These are phyloP conservation scores for Acanthisitta chloris DNA, from an alignment of 2,113 vertebrate species.

Conservation along the genomic window DNA sequence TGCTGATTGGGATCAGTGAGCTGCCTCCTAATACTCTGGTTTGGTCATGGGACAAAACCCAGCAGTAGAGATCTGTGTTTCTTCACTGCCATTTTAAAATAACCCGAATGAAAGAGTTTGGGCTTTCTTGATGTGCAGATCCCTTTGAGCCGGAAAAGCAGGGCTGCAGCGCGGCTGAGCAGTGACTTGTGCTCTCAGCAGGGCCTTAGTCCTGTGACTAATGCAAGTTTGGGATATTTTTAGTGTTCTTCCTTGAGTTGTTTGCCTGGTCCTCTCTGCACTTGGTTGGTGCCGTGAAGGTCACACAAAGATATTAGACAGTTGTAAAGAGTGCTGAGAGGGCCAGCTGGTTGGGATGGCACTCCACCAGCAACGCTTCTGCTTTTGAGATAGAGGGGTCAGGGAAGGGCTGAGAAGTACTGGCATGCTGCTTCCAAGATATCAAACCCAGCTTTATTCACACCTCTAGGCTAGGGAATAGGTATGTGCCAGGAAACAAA, in stretches of 20 bases:
- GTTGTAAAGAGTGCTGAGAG: constrained; percentile 21
- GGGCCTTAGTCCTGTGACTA: background rate
- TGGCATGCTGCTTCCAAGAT: constrained; percentile 21
- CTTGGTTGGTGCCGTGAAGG: constrained; percentile 13
- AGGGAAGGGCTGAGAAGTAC: background rate
- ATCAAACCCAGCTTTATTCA: constrained; percentile 31
- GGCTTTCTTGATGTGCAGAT: background rate
- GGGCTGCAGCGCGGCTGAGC: background rate
- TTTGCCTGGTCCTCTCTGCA: background rate
- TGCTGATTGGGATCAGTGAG: background rate
- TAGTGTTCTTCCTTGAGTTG: constrained; percentile 34
- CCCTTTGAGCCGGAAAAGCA: background rate
- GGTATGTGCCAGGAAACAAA: constrained; percentile 1
- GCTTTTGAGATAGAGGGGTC: constrained; percentile 4
- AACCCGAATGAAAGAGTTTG: background rate
- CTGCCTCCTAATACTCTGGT: background rate
- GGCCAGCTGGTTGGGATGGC: constrained; percentile 29
- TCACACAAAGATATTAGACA: constrained; percentile 11
- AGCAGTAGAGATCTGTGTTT: background rate
- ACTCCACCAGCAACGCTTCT: background rate
- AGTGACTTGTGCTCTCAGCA: background rate
- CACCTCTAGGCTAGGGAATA: background rate
- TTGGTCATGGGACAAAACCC: constrained; percentile 20
- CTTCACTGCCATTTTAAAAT: background rate
- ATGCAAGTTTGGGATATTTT: constrained; percentile 1